Evolutionary conservation across 23 tunicate species (phyloP), one percentile per base, ranked within the genome.

Genomic region (Phallusia fumigata): DNA sequence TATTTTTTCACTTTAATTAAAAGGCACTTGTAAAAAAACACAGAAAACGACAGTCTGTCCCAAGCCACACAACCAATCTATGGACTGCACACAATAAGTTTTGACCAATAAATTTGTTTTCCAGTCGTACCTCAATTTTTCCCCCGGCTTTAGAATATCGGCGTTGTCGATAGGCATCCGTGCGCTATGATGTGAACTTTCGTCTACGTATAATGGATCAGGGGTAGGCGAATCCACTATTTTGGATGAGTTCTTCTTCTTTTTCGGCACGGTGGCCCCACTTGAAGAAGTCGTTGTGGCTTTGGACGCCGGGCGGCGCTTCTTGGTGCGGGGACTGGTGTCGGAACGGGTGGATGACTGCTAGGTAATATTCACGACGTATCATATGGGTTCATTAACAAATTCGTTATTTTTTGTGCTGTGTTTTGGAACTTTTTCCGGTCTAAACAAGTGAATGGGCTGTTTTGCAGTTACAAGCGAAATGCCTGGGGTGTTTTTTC

Each of bases 121-220:
- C 8, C 10, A 40, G 47, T 10, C 10, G 8, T 58, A 58, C 69
- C 28, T 58, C 13, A 24, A 22, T 58, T 58, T 58, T 11, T 58
- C 69, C 3, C 28, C 28, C 11, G 69, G 28, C 28, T 74, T 74
- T 1, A 78, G 47, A 19, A 78, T 74, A 34, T 85, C 88, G 0
- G 88, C 88, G 15, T 58, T 85, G 52, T 85, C 88, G 30, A 85
- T 78, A 12, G 88, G 82, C 82, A 78, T 85, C 30, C 88, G 53
- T 26, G 76, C 52, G 33, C 52, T 49, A 6, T 53, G 53, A 28
- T 28, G 33, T 22, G 53, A 33, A 30, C 52, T 64, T 31, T 77
- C 45, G 24, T 81, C 76, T 15, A 52, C 18, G 30, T 30, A 53
- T 12, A 74, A 15, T 19, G 52, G 50, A 24, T 58, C 69, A 24